Evolutionary conservation across 2,888 invertebrate species (phyloP).

Genomic region (Morinoia aosen): DNA sequence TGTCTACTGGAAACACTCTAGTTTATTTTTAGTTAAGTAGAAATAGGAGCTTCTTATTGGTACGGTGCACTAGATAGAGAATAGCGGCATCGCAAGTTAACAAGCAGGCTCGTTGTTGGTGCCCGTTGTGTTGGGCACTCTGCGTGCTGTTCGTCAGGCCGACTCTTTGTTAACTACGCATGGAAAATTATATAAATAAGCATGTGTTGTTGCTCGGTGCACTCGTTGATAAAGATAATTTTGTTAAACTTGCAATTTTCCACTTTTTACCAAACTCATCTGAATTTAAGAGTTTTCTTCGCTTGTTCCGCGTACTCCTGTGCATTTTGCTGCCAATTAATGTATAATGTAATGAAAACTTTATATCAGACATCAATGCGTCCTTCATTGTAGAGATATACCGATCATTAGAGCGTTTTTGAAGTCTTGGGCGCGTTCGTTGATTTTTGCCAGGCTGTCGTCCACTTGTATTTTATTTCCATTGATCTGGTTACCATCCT

Average conservation of each 20-base stretch:
- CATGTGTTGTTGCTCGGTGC: not conserved
- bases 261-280: not conserved
- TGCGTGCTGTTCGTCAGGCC: not conserved
- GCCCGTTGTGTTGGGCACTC: not conserved
- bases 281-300: not conserved
- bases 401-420: not conserved
- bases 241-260: not conserved
- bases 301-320: not conserved
- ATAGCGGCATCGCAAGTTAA: not conserved
- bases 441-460: not conserved
- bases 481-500: not conserved
- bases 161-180: not conserved
- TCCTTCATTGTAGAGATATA: not conserved
- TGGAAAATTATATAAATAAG: not conserved
- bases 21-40: not conserved
- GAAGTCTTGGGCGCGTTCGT: not conserved
- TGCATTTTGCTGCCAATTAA: not conserved
- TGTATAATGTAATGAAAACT: not conserved
- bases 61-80: not conserved
- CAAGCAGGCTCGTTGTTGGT: not conserved
- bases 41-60: not conserved
- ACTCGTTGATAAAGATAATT: not conserved
- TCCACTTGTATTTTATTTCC: not conserved
- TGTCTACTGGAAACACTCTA: conserved; percentile 16
- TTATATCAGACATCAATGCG: not conserved